These are phyloP conservation scores for Pristionchus arcanus DNA, from an alignment of 2,888 invertebrate species.

Conservation along the genomic window DNA sequence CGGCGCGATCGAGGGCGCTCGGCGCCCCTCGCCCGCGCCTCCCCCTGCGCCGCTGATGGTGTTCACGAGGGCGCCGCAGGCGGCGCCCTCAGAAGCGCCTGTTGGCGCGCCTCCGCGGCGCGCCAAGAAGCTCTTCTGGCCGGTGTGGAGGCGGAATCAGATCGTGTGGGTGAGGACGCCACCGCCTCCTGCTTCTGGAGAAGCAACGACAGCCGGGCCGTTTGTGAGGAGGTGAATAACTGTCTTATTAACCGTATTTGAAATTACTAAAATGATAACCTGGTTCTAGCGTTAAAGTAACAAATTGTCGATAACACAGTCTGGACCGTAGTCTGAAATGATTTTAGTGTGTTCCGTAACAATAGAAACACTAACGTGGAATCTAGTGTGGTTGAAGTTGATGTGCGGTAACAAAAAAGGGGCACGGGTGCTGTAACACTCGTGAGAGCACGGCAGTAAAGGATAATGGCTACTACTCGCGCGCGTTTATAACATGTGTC, in stretches of 20 bases:
- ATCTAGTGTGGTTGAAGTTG: not conserved
- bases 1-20: not conserved
- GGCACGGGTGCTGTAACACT: not conserved
- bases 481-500: slow-evolving; percentile 16
- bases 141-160: slow-evolving; percentile 45
- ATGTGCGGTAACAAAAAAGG: not conserved
- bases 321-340: not conserved
- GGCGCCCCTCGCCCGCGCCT: not conserved
- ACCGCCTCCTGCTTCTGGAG: not conserved
- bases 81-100: not conserved
- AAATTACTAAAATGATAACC: not conserved
- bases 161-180: slow-evolving; percentile 55
- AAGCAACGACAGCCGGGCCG: not conserved
- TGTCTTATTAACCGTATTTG: not conserved
- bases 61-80: slow-evolving; percentile 7
- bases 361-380: not conserved
- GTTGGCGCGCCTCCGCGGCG: not conserved
- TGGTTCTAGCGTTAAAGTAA: not conserved
- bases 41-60: slow-evolving; percentile 19
- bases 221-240: not conserved
- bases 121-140: slow-evolving; percentile 54
- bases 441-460: not conserved
- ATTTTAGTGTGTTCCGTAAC: not conserved
- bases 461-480: not conserved
- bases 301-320: not conserved